Evolutionary conservation across 2,888 invertebrate species (phyloP), one percentile per base, ranked within the genome.

Genomic region (Lutraria lutraria): DNA sequence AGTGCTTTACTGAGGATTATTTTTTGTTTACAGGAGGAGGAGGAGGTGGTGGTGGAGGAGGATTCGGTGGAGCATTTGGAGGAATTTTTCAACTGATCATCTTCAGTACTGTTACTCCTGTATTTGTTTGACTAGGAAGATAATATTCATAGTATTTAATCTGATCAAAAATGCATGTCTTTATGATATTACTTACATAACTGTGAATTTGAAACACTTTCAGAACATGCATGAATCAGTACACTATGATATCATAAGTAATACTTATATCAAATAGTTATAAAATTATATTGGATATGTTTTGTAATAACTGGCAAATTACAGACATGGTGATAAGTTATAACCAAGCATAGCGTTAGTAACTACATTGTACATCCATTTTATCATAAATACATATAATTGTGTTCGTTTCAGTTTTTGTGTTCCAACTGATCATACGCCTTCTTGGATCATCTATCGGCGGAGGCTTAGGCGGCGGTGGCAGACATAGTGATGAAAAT

Each of bases 351-450:
- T 21, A 29, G 13, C 16, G 60, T 56, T 1, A 1, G 16, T 31
- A 1, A 56, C 54, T 82, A n/a, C n/a, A n/a, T n/a, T n/a, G n/a
- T n/a, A n/a, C n/a, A 12, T 12, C 6, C 8, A 63, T 29, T 12
- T 15, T 16, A 76, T 25, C 10, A 25, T 19, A 25, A 43, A 19
- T n/a, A n/a, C n/a, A n/a, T n/a, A n/a, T 16, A 72, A 25, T 6
- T 60, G 8, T n/a, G 8, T 2, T 56, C 2, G 12, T 60, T 63
- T 86, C 81, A 86, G 86, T 86, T 15, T 56, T 80, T 21, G 81
- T 86, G 19, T 86, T 86, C 56, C 56, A 60, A 34, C 54, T 86
- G 19, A 81, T 86, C 63, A 81, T 86, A 16, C 43, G 68, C 21
- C 53, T 81, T 10, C 43, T 86, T 52, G n/a, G 25, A 13, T 63